phyloP scores from a whole-genome alignment of 2,113 vertebrate genomes.

The Ctenodactylus gundi region DNA sequence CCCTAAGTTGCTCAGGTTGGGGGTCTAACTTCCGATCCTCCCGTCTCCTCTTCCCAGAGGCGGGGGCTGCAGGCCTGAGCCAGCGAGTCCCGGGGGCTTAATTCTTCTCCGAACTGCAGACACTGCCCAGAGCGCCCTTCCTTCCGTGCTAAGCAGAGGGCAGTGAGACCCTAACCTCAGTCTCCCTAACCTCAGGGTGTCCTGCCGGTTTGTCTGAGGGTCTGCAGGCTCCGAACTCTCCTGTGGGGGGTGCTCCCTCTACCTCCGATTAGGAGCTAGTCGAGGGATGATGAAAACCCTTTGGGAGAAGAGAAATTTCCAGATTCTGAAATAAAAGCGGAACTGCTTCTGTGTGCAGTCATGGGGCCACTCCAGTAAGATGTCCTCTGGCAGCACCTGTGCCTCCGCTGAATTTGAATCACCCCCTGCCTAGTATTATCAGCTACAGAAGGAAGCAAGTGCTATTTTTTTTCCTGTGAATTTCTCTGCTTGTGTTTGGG shows the following conservation, averaged over 20 bases:
- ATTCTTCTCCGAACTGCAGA: too few species aligned
- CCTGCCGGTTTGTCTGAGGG: not conserved
- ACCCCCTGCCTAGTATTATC: not conserved
- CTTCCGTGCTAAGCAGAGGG: not conserved
- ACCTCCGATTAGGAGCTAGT: not conserved
- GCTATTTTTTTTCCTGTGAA: not conserved
- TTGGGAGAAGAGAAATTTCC: not conserved
- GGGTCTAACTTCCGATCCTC: too few species aligned
- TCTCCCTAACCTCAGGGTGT: not conserved
- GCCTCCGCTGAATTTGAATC: not conserved
- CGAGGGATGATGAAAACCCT: not conserved
- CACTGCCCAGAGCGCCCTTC: not conserved
- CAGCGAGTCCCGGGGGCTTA: too few species aligned
- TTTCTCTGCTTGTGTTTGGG: too few species aligned
- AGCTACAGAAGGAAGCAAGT: not conserved
- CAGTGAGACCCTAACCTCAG: not conserved
- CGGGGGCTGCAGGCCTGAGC: too few species aligned
- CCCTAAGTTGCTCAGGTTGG: too few species aligned
- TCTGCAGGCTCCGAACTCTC: not conserved
- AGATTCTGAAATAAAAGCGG: not conserved
- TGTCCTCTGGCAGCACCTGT: not conserved
- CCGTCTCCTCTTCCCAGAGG: too few species aligned
- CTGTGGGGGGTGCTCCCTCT: fast-evolving
- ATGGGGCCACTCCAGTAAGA: fast-evolving
- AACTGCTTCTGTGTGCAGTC: not conserved